phyloP scores from a whole-genome alignment of 2,797 vertebrate genomes.

The Fistularia commersonii region DNA sequence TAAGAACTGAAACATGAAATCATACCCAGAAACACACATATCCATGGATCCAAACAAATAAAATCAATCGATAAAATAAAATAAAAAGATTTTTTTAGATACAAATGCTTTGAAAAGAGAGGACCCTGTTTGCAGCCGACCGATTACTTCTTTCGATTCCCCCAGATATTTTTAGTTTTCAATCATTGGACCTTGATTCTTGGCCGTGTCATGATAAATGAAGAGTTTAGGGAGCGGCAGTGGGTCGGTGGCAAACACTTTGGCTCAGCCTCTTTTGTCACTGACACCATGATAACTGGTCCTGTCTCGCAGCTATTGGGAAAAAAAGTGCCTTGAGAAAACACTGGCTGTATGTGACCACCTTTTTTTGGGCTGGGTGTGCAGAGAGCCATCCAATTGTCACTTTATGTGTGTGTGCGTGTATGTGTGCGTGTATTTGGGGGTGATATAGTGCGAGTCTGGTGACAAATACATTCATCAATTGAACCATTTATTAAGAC shows the following conservation, averaged over 20 bases:
- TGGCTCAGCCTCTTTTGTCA: conserved; percentile 35
- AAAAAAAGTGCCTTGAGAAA: conserved; percentile 18
- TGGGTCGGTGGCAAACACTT: conserved; percentile 30
- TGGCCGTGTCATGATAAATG: conserved; percentile 47
- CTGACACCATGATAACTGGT: conserved; percentile 34
- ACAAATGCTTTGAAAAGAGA: too few species aligned
- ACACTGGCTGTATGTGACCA: not conserved
- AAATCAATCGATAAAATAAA: too few species aligned
- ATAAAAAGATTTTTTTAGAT: too few species aligned
- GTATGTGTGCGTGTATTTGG: conserved; percentile 3
- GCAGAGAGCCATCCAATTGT: not conserved
- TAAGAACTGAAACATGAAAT: too few species aligned
- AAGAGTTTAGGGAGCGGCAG: conserved; percentile 35
- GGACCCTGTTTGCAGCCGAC: too few species aligned
- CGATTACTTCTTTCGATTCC: too few species aligned
- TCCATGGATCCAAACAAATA: too few species aligned
- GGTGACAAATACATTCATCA: conserved; percentile 41
- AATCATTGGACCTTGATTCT: conserved; percentile 13
- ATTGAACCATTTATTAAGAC: conserved; percentile 38
- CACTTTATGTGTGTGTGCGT: not conserved
- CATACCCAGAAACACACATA: too few species aligned
- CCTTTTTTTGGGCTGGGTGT: not conserved
- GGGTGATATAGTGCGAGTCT: conserved; percentile 11
- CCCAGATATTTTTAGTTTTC: too few species aligned
- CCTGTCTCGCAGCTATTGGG: conserved; percentile 22